phyloP scores from a whole-genome alignment of 1,140 invertebrate genomes.

The Asobara japonica region DNA sequence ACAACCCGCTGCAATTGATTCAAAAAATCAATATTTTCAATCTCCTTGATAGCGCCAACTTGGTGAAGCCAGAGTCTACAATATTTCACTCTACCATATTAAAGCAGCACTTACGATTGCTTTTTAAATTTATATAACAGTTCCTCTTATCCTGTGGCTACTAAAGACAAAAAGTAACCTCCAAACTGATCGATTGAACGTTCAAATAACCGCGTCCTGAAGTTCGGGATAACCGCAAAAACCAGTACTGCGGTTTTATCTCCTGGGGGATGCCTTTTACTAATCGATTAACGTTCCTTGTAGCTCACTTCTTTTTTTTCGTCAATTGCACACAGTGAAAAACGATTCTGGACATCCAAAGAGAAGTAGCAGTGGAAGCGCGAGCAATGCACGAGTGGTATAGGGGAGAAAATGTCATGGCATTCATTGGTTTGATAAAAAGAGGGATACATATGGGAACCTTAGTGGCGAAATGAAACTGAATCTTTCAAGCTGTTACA shows the following conservation, averaged over 20 bases:
- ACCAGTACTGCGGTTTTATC: conserved; percentile 5
- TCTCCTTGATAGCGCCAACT: background rate
- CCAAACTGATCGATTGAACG: conserved; percentile 8
- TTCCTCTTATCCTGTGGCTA: background rate
- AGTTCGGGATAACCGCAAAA: conserved; percentile 6
- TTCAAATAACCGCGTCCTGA: conserved; percentile 8
- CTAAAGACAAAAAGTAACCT: background rate
- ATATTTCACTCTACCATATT: background rate
- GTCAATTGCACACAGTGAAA: background rate
- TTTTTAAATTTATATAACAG: conserved; percentile 1
- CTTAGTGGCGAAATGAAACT: no score
- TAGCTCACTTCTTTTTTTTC: background rate
- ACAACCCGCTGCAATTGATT: background rate
- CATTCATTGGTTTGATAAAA: background rate
- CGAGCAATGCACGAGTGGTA: background rate
- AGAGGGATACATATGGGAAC: no score
- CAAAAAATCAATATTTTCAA: background rate
- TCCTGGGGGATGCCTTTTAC: background rate
- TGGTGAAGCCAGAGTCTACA: background rate
- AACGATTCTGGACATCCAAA: conserved; percentile 3
- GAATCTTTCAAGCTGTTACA: no score
- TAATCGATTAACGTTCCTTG: conserved; percentile 7
- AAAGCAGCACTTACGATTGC: background rate
- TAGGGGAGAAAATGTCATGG: background rate
- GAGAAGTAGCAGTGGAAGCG: background rate